A percentile compares a stretch with the other conserved stretches of the same genome.
Evolutionary conservation across 37 sponge, comb jelly and placozoan species (phyloP).

Genomic region (Theonella swinhoei): DNA sequence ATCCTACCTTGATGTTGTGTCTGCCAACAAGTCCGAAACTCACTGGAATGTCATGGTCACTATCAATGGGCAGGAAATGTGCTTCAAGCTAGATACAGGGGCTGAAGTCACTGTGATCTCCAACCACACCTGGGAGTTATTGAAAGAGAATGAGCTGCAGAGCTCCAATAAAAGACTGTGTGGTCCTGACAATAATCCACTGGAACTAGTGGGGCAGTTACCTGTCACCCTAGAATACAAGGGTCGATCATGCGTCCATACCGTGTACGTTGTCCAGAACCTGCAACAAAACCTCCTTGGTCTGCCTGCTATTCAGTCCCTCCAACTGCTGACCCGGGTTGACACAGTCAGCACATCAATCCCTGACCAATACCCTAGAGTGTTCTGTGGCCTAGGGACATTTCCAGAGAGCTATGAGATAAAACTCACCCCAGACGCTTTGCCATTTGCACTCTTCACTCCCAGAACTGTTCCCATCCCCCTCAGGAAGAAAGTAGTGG

Average conservation of each 20-base stretch:
- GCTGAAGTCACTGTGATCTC: too few relatives aligned
- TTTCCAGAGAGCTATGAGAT: slow-evolving; percentile 14
- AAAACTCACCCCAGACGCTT: slow-evolving; percentile 18
- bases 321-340: slow-evolving; percentile 24
- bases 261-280: slow-evolving; percentile 21
- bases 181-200: slow-evolving; percentile 18
- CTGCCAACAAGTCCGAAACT: too few relatives aligned
- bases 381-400: slow-evolving; percentile 30
- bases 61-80: too few relatives aligned
- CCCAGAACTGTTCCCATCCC: slow-evolving; percentile 32
- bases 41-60: too few relatives aligned
- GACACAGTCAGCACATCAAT: not conserved
- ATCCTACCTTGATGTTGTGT: too few relatives aligned
- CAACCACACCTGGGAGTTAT: too few relatives aligned
- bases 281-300: slow-evolving; percentile 40
- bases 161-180: slow-evolving; percentile 15
- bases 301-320: slow-evolving; percentile 31
- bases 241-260: not conserved
- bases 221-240: slow-evolving; percentile 8
- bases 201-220: slow-evolving; percentile 26
- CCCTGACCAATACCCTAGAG: slow-evolving; percentile 15
- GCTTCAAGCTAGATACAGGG: too few relatives aligned
- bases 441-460: slow-evolving; percentile 30
- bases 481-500: slow-evolving; percentile 14
- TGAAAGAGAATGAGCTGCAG: slow-evolving; percentile 1